A percentile compares a stretch with the other conserved stretches of the same genome.
phyloP scores from a whole-genome alignment of 2,888 invertebrate species.

The Halocaridina rubra region DNA sequence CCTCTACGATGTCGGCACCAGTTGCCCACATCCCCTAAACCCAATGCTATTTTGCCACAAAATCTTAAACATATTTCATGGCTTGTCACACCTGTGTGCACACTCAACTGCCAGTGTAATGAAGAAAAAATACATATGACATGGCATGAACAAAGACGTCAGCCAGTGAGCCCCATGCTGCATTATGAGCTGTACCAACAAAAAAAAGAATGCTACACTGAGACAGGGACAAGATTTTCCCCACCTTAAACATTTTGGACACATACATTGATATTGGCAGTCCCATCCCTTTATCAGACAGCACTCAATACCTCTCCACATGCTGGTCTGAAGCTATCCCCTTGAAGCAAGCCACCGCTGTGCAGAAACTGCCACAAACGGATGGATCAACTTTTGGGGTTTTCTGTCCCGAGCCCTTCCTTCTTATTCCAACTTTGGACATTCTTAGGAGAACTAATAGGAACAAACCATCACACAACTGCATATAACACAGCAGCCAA shows the following conservation, averaged over 20 bases:
- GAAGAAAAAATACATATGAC: not conserved
- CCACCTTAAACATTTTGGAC: not conserved
- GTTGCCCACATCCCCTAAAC: not conserved
- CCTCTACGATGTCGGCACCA: not conserved
- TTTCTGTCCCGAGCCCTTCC: not conserved
- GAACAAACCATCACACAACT: not conserved
- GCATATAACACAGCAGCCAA: not conserved
- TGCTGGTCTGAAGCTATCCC: not conserved
- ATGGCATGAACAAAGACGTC: not conserved
- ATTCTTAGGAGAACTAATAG: not conserved
- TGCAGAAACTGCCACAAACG: not conserved
- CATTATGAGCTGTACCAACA: no score
- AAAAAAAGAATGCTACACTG: no score
- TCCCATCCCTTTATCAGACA: not conserved
- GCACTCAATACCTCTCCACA: not conserved
- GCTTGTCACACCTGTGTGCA: not conserved
- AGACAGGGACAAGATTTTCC: not conserved
- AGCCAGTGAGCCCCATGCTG: no score
- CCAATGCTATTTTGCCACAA: not conserved
- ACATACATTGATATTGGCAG: not conserved
- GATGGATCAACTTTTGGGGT: not conserved
- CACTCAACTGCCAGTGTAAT: not conserved
- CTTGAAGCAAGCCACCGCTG: not conserved
- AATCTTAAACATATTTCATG: not conserved
- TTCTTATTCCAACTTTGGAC: not conserved